Evolutionary conservation across 2,113 vertebrate genomes (phyloP).

Genomic region (Antechinus flavipes): DNA sequence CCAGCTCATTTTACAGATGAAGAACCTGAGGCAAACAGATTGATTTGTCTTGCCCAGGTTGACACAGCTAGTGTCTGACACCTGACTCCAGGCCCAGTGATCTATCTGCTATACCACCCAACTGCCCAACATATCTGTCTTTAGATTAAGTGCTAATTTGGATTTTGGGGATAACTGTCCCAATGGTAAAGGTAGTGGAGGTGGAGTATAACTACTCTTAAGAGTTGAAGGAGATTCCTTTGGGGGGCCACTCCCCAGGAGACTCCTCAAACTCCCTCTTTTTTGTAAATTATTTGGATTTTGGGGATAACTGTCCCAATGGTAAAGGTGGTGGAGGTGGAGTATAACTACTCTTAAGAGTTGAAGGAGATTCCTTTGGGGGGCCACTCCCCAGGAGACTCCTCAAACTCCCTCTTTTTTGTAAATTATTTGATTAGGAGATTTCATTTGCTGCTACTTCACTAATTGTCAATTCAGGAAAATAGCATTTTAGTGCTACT

Average conservation of each 20-base stretch:
- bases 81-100: not conserved
- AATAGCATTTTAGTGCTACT: slow-evolving; percentile 78
- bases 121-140: not conserved
- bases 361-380: not conserved
- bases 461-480: slow-evolving; percentile 76
- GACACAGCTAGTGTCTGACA: not conserved
- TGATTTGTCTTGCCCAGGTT: not conserved
- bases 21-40: not conserved
- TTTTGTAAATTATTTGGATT: slow-evolving; percentile 40
- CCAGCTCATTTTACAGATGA: not conserved
- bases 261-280: slow-evolving; percentile 40
- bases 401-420: slow-evolving; percentile 42
- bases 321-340: too few relatives aligned
- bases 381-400: not conserved
- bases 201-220: not conserved
- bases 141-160: not conserved
- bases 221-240: not conserved
- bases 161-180: not conserved
- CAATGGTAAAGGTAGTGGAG: too few relatives aligned
- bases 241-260: not conserved
- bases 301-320: not conserved
- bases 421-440: slow-evolving; percentile 61
- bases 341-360: not conserved
- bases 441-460: slow-evolving; percentile 76
- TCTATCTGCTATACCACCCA: not conserved